These are phyloP conservation scores for Cryptocheilus praepositus DNA, from an alignment of 2,888 invertebrate species.

Conservation along the genomic window DNA sequence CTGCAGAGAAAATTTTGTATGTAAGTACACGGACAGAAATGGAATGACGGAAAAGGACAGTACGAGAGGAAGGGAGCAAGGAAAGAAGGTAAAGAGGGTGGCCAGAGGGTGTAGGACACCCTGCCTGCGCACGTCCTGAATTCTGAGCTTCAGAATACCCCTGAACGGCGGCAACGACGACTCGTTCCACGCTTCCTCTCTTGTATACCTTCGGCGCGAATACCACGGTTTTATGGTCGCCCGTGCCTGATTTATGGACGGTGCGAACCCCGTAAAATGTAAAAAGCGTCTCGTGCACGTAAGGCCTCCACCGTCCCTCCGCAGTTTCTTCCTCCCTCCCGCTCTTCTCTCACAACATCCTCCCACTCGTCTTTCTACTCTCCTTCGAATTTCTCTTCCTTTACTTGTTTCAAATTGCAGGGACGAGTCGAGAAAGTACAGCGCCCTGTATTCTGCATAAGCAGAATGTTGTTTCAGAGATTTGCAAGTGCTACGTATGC, in stretches of 20 bases:
- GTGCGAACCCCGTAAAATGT: slow-evolving; percentile 66
- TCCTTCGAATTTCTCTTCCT: slow-evolving; percentile 2
- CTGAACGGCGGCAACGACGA: slow-evolving; percentile 18
- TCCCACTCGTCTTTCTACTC: background rate
- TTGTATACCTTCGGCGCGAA: slow-evolving; percentile 46
- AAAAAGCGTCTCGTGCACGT: slow-evolving; percentile 55
- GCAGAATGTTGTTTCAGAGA: too few relatives aligned
- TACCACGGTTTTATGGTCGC: slow-evolving; percentile 64
- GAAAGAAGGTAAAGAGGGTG: slow-evolving; percentile 27
- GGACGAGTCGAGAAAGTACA: background rate
- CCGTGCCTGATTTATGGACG: slow-evolving; percentile 67
- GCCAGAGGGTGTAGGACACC: slow-evolving; percentile 39
- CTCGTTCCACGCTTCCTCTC: slow-evolving; percentile 20
- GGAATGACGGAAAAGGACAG: too few relatives aligned
- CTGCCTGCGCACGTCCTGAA: slow-evolving; percentile 38
- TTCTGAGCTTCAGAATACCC: slow-evolving; percentile 1
- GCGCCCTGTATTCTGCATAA: slow-evolving; percentile 11
- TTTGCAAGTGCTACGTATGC: too few relatives aligned
- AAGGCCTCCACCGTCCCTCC: slow-evolving; percentile 10
- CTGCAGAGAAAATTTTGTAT: too few relatives aligned
- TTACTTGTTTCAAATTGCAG: slow-evolving; percentile 9
- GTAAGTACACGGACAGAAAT: too few relatives aligned
- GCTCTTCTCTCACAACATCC: background rate
- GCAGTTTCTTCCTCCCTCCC: slow-evolving; percentile 2
- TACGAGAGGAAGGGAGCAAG: too few relatives aligned